Conservation (phyloP, 2,797 vertebrate genomes). For the Cygnus olor region DNA sequence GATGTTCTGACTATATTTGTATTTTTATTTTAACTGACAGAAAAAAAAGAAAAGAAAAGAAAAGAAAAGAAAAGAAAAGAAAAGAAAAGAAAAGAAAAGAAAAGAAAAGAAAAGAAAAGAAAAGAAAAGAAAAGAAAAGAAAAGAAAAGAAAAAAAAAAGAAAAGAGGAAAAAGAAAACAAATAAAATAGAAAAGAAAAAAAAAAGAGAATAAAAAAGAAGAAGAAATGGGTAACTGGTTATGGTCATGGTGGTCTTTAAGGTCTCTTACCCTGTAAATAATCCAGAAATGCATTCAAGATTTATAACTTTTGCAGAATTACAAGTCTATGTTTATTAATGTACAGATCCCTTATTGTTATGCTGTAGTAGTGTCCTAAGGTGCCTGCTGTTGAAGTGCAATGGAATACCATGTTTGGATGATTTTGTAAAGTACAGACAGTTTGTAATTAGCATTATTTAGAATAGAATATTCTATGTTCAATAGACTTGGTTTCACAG, state of each 20-base stretch:
- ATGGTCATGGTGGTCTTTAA: background rate
- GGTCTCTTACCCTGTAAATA: background rate
- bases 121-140: no score
- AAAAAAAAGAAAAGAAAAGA: background rate
- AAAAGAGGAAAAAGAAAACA: no score
- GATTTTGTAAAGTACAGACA: background rate
- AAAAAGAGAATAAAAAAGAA: no score
- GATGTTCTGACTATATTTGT: no score
- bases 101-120: no score
- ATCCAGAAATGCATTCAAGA: background rate
- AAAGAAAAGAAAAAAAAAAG: no score
- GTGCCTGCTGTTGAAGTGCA: background rate
- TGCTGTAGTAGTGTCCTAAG: background rate
- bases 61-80: no score
- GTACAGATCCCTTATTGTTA: background rate
- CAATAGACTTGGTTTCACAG: background rate
- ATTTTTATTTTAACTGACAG: no score
- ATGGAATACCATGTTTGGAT: background rate
- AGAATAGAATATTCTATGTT: background rate
- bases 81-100: no score
- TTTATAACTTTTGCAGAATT: background rate
- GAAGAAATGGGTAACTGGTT: background rate
- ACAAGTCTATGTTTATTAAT: background rate
- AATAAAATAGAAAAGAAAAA: no score
- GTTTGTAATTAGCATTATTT: background rate